Evolutionary conservation across 2,113 vertebrate species (phyloP).

Genomic region (Petrocephalus zakoni): DNA sequence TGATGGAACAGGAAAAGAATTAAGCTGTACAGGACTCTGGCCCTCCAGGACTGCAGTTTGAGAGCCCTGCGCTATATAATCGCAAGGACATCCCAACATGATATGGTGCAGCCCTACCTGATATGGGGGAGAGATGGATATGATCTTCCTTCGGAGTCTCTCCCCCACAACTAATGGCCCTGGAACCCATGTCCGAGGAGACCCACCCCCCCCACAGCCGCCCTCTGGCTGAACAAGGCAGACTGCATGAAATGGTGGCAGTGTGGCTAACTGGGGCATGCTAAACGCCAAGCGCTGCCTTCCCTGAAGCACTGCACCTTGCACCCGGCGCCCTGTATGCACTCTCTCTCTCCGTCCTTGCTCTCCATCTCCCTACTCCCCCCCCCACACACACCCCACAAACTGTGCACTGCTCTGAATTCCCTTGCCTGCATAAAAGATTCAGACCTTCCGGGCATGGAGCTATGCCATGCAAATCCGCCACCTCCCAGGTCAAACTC

Average conservation of each 20-base stretch:
- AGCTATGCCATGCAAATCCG: slow-evolving; percentile 32
- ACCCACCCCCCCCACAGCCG: slow-evolving; percentile 6
- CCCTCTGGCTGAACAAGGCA: background rate
- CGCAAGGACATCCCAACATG: no score
- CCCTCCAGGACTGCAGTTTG: no score
- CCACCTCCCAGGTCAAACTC: slow-evolving; percentile 56
- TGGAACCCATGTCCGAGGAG: background rate
- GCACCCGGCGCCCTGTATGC: slow-evolving; percentile 65
- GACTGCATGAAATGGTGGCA: slow-evolving; percentile 30
- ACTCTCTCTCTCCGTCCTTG: slow-evolving; percentile 22
- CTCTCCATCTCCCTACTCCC: no score
- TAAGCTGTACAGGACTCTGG: no score
- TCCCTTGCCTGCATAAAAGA: slow-evolving; percentile 85
- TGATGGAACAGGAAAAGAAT: no score
- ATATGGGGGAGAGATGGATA: slow-evolving; percentile 20
- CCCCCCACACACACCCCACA: no score
- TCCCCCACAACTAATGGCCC: slow-evolving; percentile 37
- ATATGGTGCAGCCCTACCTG: no score
- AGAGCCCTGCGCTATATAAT: no score
- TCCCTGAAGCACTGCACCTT: slow-evolving; percentile 24
- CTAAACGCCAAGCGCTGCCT: slow-evolving; percentile 52
- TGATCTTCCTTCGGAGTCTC: slow-evolving; percentile 21
- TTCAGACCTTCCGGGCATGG: slow-evolving; percentile 79
- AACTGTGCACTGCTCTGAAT: slow-evolving; percentile 84
- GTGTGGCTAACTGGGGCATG: slow-evolving; percentile 49